Evolutionary conservation across 2,113 vertebrate genomes (phyloP).

Genomic region (Trichomycterus rosablanca): DNA sequence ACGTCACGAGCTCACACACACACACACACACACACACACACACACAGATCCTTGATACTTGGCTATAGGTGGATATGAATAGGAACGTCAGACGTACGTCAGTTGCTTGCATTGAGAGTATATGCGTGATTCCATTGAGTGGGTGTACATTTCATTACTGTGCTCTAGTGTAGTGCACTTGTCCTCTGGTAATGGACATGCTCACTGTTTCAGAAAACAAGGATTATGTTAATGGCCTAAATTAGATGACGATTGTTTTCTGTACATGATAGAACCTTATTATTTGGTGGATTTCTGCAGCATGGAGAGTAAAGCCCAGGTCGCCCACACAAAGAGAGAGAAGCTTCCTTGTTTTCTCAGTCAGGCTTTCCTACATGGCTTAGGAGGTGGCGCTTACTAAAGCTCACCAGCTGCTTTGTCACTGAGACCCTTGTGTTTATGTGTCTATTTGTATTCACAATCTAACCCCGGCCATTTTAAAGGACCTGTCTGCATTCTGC

Average conservation of each 20-base stretch:
- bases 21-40: not conserved
- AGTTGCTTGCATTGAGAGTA: not conserved
- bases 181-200: not conserved
- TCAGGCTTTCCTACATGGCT: conserved; percentile 32
- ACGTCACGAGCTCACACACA: not conserved
- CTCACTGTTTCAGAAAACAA: conserved; percentile 5
- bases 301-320: conserved; percentile 20
- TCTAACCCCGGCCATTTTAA: conserved; percentile 1
- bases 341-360: conserved; percentile 16
- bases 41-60: not conserved
- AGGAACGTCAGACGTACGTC: not conserved
- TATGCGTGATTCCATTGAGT: not conserved
- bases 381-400: conserved; percentile 33
- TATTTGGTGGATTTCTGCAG: conserved; percentile 20
- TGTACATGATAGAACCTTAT: conserved; percentile 12
- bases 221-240: conserved; percentile 16
- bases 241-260: conserved; percentile 21
- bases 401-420: conserved; percentile 36
- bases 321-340: conserved; percentile 11
- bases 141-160: not conserved
- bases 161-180: not conserved
- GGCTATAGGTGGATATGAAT: not conserved
- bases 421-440: conserved; percentile 2
- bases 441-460: conserved; percentile 20
- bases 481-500: conserved; percentile 10